Conservation (phyloP, 2,113 vertebrate genomes). For the Cavia porcellus region DNA sequence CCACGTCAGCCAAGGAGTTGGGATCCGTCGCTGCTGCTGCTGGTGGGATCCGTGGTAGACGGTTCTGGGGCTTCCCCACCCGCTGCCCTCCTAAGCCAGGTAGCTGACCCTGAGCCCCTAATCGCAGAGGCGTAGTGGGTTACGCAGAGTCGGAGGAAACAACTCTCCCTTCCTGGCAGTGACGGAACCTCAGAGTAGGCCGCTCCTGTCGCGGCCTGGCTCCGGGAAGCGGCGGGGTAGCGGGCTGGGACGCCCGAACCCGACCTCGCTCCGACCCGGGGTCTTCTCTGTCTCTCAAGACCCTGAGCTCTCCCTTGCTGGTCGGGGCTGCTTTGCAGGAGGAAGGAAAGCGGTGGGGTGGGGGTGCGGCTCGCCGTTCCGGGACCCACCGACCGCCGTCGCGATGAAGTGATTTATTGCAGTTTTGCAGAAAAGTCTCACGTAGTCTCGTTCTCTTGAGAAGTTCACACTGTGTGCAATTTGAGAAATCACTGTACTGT, state of each 20-base stretch:
- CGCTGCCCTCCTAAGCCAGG: conserved; percentile 59
- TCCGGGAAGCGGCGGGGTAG: not conserved
- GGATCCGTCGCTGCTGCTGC: not conserved
- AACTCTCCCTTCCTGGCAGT: not conserved
- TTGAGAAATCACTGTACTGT: not conserved
- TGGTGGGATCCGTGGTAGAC: not conserved
- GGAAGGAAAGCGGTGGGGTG: not conserved
- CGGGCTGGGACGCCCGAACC: not conserved
- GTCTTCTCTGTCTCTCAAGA: not conserved
- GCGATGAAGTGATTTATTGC: no score
- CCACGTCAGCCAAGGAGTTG: conserved; percentile 88
- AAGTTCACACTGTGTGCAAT: not conserved
- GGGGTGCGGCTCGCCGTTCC: not conserved
- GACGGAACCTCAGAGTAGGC: conserved; percentile 56
- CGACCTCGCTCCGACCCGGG: not conserved
- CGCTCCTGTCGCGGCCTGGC: conserved; percentile 53
- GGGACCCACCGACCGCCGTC: not conserved
- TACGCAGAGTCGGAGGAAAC: not conserved
- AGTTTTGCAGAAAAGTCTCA: not conserved
- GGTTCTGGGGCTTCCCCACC: not conserved
- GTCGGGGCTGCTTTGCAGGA: not conserved
- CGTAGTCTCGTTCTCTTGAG: not conserved
- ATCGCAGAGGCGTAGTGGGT: not conserved
- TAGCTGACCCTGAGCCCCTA: not conserved
- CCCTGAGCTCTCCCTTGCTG: not conserved